Percentiles rank a stretch among this genome's conserved stretches.
These are phyloP conservation scores for Podargus strigoides DNA, from an alignment of 2,797 vertebrate genomes.

Conservation along the genomic window DNA sequence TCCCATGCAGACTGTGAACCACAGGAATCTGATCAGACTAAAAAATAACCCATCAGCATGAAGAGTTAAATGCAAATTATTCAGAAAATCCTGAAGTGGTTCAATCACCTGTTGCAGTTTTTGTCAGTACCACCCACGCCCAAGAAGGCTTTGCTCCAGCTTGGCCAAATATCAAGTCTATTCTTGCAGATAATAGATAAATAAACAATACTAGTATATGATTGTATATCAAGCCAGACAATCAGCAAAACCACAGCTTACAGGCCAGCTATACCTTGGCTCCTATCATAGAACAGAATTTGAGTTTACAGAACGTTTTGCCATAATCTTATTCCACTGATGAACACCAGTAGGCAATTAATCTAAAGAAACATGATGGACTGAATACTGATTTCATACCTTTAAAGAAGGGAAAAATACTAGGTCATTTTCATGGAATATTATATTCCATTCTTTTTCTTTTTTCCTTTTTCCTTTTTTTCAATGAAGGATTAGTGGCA, in stretches of 20 bases:
- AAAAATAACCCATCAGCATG: neutral
- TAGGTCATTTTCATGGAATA: neutral
- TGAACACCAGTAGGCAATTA: neutral
- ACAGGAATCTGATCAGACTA: neutral
- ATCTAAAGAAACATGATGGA: neutral
- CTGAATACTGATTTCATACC: neutral
- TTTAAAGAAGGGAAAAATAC: neutral
- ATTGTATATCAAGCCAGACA: neutral
- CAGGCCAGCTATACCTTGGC: neutral
- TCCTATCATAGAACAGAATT: neutral
- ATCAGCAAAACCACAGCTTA: neutral
- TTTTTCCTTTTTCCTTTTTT: neutral
- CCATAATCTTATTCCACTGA: neutral
- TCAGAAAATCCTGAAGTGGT: neutral
- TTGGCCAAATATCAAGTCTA: neutral
- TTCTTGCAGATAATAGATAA: neutral
- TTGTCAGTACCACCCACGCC: neutral
- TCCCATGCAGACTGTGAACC: rapidly evolving
- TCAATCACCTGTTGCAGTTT: rapidly evolving
- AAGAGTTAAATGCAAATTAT: neutral
- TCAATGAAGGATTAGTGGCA: neutral
- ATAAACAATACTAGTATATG: neutral
- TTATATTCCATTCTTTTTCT: neutral
- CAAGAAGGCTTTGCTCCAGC: neutral
- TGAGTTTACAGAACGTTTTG: neutral